These are phyloP conservation scores for Acanthopagrus latus DNA, from an alignment of 2,797 vertebrate genomes.

Conservation along the genomic window DNA sequence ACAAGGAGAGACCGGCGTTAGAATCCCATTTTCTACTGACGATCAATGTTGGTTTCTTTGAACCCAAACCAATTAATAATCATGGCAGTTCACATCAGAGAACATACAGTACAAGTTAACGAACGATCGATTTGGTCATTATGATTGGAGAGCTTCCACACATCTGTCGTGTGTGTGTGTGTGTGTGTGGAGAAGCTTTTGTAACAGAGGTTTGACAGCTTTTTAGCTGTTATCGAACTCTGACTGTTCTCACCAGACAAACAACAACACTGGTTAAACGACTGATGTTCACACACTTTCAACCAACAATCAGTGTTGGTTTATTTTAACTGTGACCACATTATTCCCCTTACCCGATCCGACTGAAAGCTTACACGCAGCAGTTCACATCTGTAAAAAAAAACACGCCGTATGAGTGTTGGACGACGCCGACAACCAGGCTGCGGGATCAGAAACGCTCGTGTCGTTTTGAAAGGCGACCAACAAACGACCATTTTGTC, in stretches of 20 bases:
- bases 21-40: background rate
- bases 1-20: no score
- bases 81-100: no score
- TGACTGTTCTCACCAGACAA: no score
- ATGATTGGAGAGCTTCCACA: no score
- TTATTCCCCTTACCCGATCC: background rate
- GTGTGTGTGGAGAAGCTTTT: no score
- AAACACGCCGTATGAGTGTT: background rate
- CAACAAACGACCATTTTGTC: background rate
- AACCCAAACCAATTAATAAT: background rate
- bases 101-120: no score
- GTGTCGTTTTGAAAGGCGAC: background rate
- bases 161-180: no score
- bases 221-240: no score
- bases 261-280: no score
- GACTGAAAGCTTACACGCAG: background rate
- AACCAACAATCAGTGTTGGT: background rate
- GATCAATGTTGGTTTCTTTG: background rate
- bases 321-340: no score
- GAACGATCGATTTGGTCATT: no score
- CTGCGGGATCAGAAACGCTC: slow-evolving; percentile 1
- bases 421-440: background rate
- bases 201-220: no score
- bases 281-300: background rate
- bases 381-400: background rate